Evolutionary conservation across 2,888 invertebrate species (phyloP).

Genomic region (Tryphoninae sp.): DNA sequence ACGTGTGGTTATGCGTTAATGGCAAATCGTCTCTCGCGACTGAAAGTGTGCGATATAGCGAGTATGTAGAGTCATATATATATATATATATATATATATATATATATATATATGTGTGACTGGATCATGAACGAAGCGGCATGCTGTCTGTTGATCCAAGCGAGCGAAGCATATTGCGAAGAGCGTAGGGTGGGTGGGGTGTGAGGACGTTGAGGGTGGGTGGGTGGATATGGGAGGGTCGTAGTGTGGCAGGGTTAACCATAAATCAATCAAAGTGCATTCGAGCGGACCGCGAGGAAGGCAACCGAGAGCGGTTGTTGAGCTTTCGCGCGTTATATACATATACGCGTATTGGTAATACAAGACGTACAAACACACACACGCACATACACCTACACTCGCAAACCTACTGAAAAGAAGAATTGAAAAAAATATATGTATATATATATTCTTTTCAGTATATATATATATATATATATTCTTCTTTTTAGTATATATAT

Average conservation of each 20-base stretch:
- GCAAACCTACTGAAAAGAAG: conserved; percentile 6
- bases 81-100: background rate
- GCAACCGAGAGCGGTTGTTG: conserved; percentile 64
- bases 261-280: conserved; percentile 76
- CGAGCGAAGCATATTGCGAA: conserved; percentile 50
- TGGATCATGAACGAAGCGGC: conserved; percentile 55
- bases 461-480: too few relatives aligned
- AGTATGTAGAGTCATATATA: conserved; percentile 39
- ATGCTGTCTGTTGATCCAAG: conserved; percentile 58
- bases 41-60: conserved; percentile 65
- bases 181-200: conserved; percentile 23
- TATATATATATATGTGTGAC: background rate
- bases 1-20: conserved; percentile 69
- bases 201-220: conserved; percentile 42
- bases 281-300: conserved; percentile 63
- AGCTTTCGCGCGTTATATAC: conserved; percentile 59
- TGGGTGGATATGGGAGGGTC: conserved; percentile 69
- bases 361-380: conserved; percentile 20
- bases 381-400: conserved; percentile 17
- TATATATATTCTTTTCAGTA: too few relatives aligned
- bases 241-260: conserved; percentile 72
- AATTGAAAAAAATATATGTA: background rate
- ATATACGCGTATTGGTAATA: conserved; percentile 42
- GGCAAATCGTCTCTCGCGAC: conserved; percentile 62
- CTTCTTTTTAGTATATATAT: too few relatives aligned